Base-by-base conservation (phyloP, 1,140 invertebrate species). In the Nomia melanderi region DNA sequence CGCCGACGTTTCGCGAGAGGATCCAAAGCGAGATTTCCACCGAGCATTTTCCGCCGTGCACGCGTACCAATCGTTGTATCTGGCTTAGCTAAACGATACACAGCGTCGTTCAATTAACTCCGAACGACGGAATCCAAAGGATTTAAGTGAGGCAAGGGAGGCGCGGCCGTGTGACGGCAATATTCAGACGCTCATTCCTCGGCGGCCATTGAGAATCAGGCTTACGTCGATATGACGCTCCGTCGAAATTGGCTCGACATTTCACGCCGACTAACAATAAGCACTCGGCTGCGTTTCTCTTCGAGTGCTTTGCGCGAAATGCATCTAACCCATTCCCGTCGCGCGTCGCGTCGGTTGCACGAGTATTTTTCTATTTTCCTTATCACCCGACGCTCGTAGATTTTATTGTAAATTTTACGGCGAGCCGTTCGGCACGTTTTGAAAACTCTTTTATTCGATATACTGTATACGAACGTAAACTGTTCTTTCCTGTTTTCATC, bases 81-180 rank as follows among this genome's bases (percentile, higher is more conserved):
- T 36, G 53, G 29, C 66, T 75, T 27, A 23, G 63, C 39, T 67
- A 29, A 59, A 75, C 39, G 64, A 54, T 69, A 59, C 50, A 59
- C 14, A 27, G 23, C n/a, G 72, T 59, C 64, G 63, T 57, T 75
- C 73, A 69, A 67, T 75, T 75, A 75, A 75, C 73, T 75, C 17
- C 39, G 23, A 29, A 47, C 39, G 73, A 67, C 36, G 29, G 63
- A 57, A 67, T 67, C 39, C 36, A 44, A 67, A 67, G 72, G 53
- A 75, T 67, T 75, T 57, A 59, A 67, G 36, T 5, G 63, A 47
- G 14, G 20, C 17, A 57, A 47, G 36, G 27, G 39, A 27, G 12
- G 41, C 31, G 9, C 31, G 9, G 47, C 33, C 36, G 6, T 36
- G 12, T 47, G 53, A 57, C 33, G 29, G 29, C 36, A 59, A 75